Evolutionary conservation across 2,888 invertebrate species (phyloP).

Genomic region (Hetaerina titia): DNA sequence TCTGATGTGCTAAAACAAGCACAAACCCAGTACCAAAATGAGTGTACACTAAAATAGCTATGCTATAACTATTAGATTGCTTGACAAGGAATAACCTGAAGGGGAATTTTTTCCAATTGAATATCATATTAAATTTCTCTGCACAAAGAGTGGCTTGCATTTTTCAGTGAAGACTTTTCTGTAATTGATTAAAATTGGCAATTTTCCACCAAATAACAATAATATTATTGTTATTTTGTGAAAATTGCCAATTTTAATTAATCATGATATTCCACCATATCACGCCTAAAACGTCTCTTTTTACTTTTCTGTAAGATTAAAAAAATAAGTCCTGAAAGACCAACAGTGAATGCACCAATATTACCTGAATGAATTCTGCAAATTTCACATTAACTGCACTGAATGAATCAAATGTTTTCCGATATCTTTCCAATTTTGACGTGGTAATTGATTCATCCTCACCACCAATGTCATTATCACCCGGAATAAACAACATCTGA

Average conservation of each 20-base stretch:
- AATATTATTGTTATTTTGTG: too few species aligned
- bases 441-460: slow-evolving; percentile 86
- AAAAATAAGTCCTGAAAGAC: too few species aligned
- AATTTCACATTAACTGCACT: slow-evolving; percentile 79
- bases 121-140: background rate
- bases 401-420: slow-evolving; percentile 86
- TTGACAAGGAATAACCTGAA: background rate
- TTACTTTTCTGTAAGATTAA: too few species aligned
- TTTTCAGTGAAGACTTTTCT: too few species aligned
- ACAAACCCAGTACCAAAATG: too few species aligned
- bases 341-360: background rate
- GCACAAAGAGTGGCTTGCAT: too few species aligned
- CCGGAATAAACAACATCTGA: slow-evolving; percentile 82
- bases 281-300: too few species aligned
- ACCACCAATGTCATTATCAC: slow-evolving; percentile 98
- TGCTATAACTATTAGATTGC: background rate
- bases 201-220: too few species aligned
- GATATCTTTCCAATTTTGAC: slow-evolving; percentile 86
- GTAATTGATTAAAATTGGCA: too few species aligned
- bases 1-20: too few species aligned
- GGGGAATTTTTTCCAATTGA: background rate
- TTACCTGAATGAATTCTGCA: slow-evolving; percentile 77
- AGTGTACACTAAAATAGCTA: background rate
- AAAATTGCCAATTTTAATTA: too few species aligned
- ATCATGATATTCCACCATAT: too few species aligned